Evolutionary conservation across 2,797 vertebrate genomes (phyloP).

Genomic region (Enteromius mattozi): DNA sequence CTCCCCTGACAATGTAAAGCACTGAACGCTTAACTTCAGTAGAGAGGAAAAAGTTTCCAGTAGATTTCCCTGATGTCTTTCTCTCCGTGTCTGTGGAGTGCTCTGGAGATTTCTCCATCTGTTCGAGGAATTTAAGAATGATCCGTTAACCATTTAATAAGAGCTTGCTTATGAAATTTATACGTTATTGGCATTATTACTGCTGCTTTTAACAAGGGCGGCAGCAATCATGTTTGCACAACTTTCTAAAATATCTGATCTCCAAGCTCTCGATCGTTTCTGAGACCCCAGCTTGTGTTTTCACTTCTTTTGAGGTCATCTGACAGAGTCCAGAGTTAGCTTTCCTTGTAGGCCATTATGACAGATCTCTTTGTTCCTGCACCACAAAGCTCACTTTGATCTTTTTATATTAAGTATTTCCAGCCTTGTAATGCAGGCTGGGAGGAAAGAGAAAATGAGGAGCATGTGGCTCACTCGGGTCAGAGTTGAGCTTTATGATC

Average conservation of each 20-base stretch:
- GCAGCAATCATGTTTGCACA: conserved; percentile 17
- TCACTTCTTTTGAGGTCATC: conserved; percentile 61
- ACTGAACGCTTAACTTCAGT: conserved; percentile 30
- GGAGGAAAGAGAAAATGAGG: conserved; percentile 84
- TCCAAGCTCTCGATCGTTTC: background rate
- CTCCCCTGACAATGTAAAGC: conserved; percentile 6
- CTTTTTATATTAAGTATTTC: conserved; percentile 90
- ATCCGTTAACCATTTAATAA: background rate
- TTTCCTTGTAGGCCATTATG: conserved; percentile 78
- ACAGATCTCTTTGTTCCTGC: conserved; percentile 87
- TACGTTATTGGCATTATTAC: conserved; percentile 10
- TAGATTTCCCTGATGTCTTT: conserved; percentile 17
- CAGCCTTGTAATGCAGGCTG: conserved; percentile 82
- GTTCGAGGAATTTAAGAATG: conserved; percentile 49
- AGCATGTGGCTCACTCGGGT: conserved; percentile 84
- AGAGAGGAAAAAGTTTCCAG: conserved; percentile 43
- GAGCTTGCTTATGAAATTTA: conserved; percentile 33
- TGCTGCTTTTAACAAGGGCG: background rate
- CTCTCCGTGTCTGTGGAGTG: conserved; percentile 17
- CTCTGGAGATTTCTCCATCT: conserved; percentile 48
- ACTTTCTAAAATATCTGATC: background rate
- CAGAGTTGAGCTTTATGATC: conserved; percentile 83
- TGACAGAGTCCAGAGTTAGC: conserved; percentile 76
- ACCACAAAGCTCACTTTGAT: conserved; percentile 88
- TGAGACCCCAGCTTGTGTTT: conserved; percentile 30